Evolutionary conservation across 2,797 vertebrate genomes (phyloP).

Genomic region (Karalla daura): DNA sequence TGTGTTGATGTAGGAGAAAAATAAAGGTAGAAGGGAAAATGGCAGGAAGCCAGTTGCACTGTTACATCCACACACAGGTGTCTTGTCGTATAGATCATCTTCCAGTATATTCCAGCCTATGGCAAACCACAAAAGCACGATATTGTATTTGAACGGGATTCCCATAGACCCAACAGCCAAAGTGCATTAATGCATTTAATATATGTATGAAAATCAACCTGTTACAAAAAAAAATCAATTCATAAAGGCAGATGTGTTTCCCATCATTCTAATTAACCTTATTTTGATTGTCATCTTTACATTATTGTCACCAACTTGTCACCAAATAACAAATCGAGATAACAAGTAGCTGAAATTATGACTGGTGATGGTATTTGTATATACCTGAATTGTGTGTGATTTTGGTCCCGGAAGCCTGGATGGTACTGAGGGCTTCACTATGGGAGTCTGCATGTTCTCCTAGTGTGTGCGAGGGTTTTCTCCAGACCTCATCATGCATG

Average conservation of each 20-base stretch:
- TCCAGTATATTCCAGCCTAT: background rate
- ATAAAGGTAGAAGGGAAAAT: background rate
- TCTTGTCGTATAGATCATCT: background rate
- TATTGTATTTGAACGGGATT: no score
- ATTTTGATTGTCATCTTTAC: no score
- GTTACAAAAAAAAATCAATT: background rate
- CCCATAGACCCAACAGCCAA: background rate
- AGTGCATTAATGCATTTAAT: background rate
- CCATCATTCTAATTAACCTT: background rate
- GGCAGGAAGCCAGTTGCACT: background rate
- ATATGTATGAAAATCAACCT: background rate
- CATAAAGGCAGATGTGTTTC: background rate
- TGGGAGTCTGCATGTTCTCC: no score
- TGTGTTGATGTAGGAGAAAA: conserved; percentile 22
- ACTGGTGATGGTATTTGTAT: no score
- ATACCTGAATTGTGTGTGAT: no score
- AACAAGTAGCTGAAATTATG: no score
- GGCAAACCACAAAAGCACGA: background rate
- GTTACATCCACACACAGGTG: background rate
- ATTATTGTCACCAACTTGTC: no score
- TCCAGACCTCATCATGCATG: no score
- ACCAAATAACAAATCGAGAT: no score
- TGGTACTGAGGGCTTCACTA: no score
- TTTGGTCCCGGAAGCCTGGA: no score
- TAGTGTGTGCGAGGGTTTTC: no score